Base-by-base conservation (phyloP, 2,797 vertebrate genomes). In the Anguilla obscura region DNA sequence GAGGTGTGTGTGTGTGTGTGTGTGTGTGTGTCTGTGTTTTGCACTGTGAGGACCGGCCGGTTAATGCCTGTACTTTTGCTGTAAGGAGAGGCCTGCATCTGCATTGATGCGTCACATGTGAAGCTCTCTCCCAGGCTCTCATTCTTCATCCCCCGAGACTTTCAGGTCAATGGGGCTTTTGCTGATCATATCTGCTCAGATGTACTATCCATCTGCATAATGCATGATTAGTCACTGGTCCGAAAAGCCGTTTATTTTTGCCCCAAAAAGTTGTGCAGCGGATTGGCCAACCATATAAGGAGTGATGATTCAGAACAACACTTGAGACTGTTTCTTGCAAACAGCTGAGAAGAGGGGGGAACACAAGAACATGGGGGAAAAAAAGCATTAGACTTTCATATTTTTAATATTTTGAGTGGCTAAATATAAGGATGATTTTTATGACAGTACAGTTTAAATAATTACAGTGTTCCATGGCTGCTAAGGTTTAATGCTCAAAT, bases 161-260 rank as follows among this genome's bases (percentile, higher is more conserved):
- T 18, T 30, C 6, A 33, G 52, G 27, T 58, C n/a, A 56, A 14
- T 58, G 14, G 40, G 18, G 45, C 79, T 83, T 86, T 50, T n/a
- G 58, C 56, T 87, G 36, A 86, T 60, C 36, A 60, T 60, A 83
- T 48, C 50, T 83, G 82, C 12, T 66, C 52, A 84, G 33, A 50
- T 40, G 18, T n/a, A 16, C 40, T 48, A 52, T 56, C 27, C 40
- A 58, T 48, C 56, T 48, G 56, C 40, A 27, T 27, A 48, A 30
- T 82, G 80, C 27, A 54, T 16, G 50, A 80, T 87, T 80, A 48
- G 3, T 84, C 58, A 69, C 24, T 18, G n/a, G 16, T 66, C 10
- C 27, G 24, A 87, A 24, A 83, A 87, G 36, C 24, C 1, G n/a
- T 87, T 84, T 52, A 48, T 84, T 87, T 45, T 80, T 87, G 56